Evolutionary conservation across 2,888 invertebrate genomes (phyloP).

Genomic region (Eupithecia pulchellata): DNA sequence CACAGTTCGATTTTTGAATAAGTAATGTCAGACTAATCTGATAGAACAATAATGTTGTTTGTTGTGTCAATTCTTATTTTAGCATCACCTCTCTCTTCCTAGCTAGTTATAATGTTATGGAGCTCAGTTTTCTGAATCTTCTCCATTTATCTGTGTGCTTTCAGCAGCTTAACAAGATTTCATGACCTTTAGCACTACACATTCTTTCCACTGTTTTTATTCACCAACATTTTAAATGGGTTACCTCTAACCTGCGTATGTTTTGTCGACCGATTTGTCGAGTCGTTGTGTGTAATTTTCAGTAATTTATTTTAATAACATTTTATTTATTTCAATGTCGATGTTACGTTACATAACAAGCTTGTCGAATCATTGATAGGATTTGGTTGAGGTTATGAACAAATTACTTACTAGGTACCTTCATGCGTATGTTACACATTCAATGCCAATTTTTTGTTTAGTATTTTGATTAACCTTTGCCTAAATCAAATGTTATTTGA

Average conservation of each 20-base stretch:
- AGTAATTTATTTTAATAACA: not conserved
- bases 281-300: not conserved
- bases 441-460: not conserved
- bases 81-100: not conserved
- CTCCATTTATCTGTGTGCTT: not conserved
- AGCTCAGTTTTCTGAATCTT: not conserved
- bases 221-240: not conserved
- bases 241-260: not conserved
- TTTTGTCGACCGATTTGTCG: not conserved
- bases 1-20: conserved; percentile 56
- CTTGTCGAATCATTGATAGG: not conserved
- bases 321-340: not conserved
- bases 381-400: conserved; percentile 8
- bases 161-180: not conserved
- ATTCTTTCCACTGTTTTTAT: not conserved
- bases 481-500: conserved; percentile 8
- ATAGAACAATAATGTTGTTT: not conserved
- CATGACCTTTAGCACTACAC: not conserved
- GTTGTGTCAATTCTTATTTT: not conserved
- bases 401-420: conserved; percentile 7
- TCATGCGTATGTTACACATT: conserved; percentile 15
- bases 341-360: conserved; percentile 10
- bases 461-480: not conserved
- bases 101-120: not conserved
- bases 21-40: conserved; percentile 34